Percentiles rank a stretch among this genome's conserved stretches.
phyloP scores from a whole-genome alignment of 2,888 invertebrate genomes.

The Yponomeuta cagnagella region DNA sequence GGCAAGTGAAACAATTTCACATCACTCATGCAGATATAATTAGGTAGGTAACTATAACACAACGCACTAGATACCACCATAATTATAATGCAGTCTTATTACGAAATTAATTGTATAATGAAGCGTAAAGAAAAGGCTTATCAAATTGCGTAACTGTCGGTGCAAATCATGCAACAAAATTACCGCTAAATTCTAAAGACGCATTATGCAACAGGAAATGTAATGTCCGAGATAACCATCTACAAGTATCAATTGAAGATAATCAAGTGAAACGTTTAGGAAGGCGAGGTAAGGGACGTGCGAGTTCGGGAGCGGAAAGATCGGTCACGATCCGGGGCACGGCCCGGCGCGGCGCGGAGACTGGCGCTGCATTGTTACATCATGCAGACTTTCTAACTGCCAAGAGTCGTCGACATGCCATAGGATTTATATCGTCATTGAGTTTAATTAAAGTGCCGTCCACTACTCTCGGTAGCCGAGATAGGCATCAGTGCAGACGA shows the following conservation, averaged over 20 bases:
- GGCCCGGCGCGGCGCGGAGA: conserved; percentile 18
- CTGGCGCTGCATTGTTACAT: conserved; percentile 52
- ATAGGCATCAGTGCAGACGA: conserved; percentile 19
- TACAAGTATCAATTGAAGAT: conserved; percentile 7
- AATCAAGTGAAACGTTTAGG: conserved; percentile 8
- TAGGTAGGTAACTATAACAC: neutral
- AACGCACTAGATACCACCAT: neutral
- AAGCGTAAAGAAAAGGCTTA: conserved; percentile 6
- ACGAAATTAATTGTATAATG: neutral
- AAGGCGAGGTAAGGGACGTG: neutral
- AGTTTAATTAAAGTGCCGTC: conserved; percentile 55
- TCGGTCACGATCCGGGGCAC: conserved; percentile 46
- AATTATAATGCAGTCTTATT: neutral
- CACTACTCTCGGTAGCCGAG: conserved; percentile 18
- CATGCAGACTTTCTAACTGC: conserved; percentile 59
- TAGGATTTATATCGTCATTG: conserved; percentile 57
- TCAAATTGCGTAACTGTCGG: conserved; percentile 2
- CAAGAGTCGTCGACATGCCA: conserved; percentile 37
- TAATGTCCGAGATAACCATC: neutral
- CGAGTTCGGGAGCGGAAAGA: conserved; percentile 26
- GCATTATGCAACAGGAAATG: neutral
- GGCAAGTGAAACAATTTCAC: conserved; percentile 23
- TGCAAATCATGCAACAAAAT: neutral
- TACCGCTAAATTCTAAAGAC: neutral
- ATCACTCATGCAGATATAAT: neutral